These are phyloP conservation scores for Montipora sp. DNA, from an alignment of 64 coral and sea anemone species.

Conservation along the genomic window DNA sequence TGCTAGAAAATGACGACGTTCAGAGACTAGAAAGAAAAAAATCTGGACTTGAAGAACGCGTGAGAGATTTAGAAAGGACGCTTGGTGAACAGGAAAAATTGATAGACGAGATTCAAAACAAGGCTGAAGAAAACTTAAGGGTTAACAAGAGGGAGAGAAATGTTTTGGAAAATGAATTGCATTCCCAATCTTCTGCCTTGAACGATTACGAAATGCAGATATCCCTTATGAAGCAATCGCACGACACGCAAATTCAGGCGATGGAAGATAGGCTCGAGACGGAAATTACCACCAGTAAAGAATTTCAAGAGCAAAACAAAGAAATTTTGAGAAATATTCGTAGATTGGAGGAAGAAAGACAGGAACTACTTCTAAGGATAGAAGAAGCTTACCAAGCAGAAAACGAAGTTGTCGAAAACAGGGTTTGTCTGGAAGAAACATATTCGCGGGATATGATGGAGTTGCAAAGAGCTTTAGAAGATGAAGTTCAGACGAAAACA, in stretches of 20 bases:
- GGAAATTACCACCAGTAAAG: constrained; percentile 50
- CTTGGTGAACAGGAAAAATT: constrained; percentile 21
- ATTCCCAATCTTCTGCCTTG: constrained; percentile 24
- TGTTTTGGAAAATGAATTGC: constrained; percentile 68
- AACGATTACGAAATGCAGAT: constrained; percentile 73
- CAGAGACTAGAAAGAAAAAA: constrained; percentile 39
- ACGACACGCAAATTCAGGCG: constrained; percentile 65
- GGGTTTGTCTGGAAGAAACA: constrained; percentile 59
- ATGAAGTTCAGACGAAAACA: constrained; percentile 67
- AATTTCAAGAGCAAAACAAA: constrained; percentile 69
- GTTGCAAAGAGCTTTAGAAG: constrained; percentile 52
- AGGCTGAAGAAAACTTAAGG: constrained; percentile 39
- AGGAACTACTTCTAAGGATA: constrained; percentile 80
- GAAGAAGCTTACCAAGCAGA: constrained; percentile 79
- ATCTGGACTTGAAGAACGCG: constrained; percentile 26
- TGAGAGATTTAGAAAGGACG: constrained; percentile 49
- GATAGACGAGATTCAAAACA: constrained; percentile 33
- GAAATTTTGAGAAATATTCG: constrained; percentile 58
- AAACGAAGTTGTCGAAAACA: constrained; percentile 61
- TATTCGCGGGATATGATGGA: constrained; percentile 72
- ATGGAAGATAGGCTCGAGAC: constrained; percentile 64
- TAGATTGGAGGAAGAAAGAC: constrained; percentile 76
- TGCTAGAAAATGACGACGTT: constrained; percentile 9
- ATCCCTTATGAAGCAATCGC: constrained; percentile 49
- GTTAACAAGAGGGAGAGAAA: constrained; percentile 48